Percentiles rank a stretch among this genome's conserved stretches.
phyloP scores from a whole-genome alignment of 2,888 invertebrate genomes.

The Platynereis dumerilii region DNA sequence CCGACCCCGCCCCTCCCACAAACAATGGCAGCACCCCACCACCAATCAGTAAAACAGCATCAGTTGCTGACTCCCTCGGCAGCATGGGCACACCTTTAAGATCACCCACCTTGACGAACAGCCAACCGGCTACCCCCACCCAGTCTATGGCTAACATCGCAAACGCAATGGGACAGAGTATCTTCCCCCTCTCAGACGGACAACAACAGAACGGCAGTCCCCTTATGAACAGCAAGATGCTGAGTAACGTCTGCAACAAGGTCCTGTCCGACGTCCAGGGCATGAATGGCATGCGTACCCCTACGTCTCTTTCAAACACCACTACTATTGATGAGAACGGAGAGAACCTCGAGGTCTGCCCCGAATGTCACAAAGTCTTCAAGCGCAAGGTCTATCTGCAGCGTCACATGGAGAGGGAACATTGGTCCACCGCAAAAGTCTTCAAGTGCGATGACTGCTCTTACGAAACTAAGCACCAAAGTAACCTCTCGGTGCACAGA shows the following conservation, averaged over 20 bases:
- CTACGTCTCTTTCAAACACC: neutral
- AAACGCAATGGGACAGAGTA: neutral
- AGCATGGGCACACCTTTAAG: neutral
- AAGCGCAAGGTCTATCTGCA: slow-evolving; percentile 60
- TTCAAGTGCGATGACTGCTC: slow-evolving; percentile 63
- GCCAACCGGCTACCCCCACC: neutral
- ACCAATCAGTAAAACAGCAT: neutral
- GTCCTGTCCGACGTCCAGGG: no score
- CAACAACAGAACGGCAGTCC: neutral
- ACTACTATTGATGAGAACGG: slow-evolving; percentile 16
- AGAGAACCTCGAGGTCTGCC: slow-evolving; percentile 34
- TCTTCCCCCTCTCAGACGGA: no score
- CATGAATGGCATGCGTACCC: neutral
- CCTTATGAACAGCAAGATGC: no score
- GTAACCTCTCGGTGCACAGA: slow-evolving; percentile 62
- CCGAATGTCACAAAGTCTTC: slow-evolving; percentile 45
- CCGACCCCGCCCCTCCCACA: no score
- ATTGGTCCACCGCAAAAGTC: slow-evolving; percentile 62
- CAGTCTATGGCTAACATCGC: neutral
- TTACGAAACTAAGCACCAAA: slow-evolving; percentile 63
- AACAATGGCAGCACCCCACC: slow-evolving; percentile 8
- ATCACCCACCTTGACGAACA: slow-evolving; percentile 1
- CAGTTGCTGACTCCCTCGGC: neutral
- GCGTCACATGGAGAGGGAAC: slow-evolving; percentile 61
- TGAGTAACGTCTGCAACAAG: no score